Evolutionary conservation across 2,888 invertebrate genomes (phyloP).

Genomic region (Drosophila robusta): DNA sequence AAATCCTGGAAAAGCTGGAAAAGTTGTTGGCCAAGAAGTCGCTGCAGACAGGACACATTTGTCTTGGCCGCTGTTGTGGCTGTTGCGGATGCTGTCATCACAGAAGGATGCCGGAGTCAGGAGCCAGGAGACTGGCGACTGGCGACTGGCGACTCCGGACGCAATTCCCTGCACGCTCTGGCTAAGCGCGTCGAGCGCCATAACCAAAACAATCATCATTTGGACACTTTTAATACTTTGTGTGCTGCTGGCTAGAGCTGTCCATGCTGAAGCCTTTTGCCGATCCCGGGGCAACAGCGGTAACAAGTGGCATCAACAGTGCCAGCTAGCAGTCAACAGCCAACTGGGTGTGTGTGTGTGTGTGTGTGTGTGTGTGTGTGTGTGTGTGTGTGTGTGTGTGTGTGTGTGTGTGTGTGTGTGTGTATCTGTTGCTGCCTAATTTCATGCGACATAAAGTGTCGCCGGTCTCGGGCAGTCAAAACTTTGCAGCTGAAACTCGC

Average conservation of each 20-base stretch:
- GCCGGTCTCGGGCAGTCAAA: conserved; percentile 52
- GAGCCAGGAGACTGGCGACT: not conserved
- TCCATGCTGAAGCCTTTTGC: conserved; percentile 45
- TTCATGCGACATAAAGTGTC: conserved; percentile 75
- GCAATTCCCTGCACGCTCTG: conserved; percentile 66
- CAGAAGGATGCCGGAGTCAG: conserved; percentile 9
- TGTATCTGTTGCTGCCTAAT: conserved; percentile 65
- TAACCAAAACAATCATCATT: conserved; percentile 84
- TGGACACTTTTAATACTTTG: conserved; percentile 84
- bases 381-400: no score
- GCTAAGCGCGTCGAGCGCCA: conserved; percentile 55
- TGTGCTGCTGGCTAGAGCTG: conserved; percentile 40
- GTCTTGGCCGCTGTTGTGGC: conserved; percentile 43
- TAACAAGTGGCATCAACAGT: conserved; percentile 64
- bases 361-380: conserved; percentile 21
- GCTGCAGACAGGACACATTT: conserved; percentile 53
- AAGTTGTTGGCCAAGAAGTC: conserved; percentile 24
- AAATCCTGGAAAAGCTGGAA: conserved; percentile 56
- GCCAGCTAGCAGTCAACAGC: conserved; percentile 40
- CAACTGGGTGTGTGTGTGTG: conserved; percentile 1
- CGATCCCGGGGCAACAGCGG: conserved; percentile 57
- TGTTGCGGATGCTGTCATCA: conserved; percentile 38
- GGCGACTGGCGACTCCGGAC: conserved; percentile 11
- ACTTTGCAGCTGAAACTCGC: conserved; percentile 59
- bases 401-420: not conserved